Conservation (phyloP, 2,888 invertebrate genomes). For the Cryptus viduatorius region DNA sequence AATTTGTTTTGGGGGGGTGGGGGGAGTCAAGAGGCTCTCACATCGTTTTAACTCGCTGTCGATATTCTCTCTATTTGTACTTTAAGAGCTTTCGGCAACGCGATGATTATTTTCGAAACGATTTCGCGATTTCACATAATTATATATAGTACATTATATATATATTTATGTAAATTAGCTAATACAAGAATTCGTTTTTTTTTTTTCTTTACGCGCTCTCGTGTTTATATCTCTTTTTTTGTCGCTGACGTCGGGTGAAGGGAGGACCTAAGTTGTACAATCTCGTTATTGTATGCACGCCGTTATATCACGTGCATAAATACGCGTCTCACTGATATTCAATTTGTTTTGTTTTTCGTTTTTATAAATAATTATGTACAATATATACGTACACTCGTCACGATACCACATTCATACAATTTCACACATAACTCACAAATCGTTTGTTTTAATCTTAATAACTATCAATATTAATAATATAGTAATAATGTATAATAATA, state of each 20-base stretch:
- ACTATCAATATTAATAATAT: conserved; percentile 56
- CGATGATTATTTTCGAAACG: conserved; percentile 52
- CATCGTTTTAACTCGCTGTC: conserved; percentile 40
- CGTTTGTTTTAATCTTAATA: conserved; percentile 44
- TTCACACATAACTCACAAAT: conserved; percentile 53
- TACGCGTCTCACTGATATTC: conserved; percentile 67
- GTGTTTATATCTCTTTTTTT: conserved; percentile 20
- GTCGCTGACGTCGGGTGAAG: neutral
- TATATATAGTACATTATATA: conserved; percentile 41
- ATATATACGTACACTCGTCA: conserved; percentile 59
- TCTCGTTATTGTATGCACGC: conserved; percentile 29
- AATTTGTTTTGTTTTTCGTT: conserved; percentile 63
- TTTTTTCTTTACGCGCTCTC: conserved; percentile 37
- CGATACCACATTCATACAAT: conserved; percentile 62
- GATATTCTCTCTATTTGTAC: conserved; percentile 30
- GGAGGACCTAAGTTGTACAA: conserved; percentile 42
- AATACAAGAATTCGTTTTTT: conserved; percentile 46
- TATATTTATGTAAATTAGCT: conserved; percentile 58
- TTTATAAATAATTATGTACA: conserved; percentile 67
- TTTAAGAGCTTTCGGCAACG: neutral
- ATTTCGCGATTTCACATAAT: conserved; percentile 58
- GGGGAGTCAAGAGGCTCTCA: neutral
- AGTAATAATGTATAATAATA: conserved; percentile 60
- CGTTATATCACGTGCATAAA: conserved; percentile 53
- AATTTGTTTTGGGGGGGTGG: conserved; percentile 49